A percentile compares a stretch with the other conserved stretches of the same genome.
phyloP scores from a whole-genome alignment of 30 jellyfish, hydroid and myxozoan genomes.

The Cassiopea andromeda region DNA sequence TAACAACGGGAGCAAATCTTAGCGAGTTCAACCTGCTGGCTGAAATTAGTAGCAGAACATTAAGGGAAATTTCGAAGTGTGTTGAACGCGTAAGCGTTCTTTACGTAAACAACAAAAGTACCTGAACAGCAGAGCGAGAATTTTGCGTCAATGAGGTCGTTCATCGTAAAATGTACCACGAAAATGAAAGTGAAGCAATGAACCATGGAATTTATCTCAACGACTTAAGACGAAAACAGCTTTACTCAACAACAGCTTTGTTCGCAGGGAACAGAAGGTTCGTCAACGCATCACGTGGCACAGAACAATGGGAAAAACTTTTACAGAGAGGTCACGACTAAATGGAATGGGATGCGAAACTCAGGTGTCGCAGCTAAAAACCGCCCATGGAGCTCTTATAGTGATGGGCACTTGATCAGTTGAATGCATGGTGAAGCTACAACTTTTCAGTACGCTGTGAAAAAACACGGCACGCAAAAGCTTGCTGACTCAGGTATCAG shows the following conservation, averaged over 20 bases:
- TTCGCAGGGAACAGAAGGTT: conserved; percentile 20
- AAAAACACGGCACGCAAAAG: too few species aligned
- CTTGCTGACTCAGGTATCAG: too few species aligned
- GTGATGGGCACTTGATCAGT: background rate
- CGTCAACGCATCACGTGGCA: conserved; percentile 31
- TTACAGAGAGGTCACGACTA: conserved; percentile 29
- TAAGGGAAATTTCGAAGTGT: background rate
- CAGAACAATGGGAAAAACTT: conserved; percentile 14
- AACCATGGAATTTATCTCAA: background rate
- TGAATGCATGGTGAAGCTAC: background rate
- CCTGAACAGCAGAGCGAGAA: conserved; percentile 16
- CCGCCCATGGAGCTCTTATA: background rate
- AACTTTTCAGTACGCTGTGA: too few species aligned
- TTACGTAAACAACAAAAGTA: background rate
- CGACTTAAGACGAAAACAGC: conserved; percentile 21
- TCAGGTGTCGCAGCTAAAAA: background rate
- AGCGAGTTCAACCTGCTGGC: background rate
- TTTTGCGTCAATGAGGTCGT: background rate
- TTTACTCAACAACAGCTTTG: conserved; percentile 11
- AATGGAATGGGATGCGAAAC: background rate
- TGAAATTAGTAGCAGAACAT: background rate
- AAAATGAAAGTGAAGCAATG: background rate
- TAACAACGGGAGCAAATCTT: background rate
- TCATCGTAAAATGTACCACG: conserved; percentile 10
- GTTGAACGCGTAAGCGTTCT: background rate